Evolutionary conservation across 2,888 invertebrate genomes (phyloP), one percentile per base, ranked within the genome.

Genomic region (Aproaerema taeniolella): DNA sequence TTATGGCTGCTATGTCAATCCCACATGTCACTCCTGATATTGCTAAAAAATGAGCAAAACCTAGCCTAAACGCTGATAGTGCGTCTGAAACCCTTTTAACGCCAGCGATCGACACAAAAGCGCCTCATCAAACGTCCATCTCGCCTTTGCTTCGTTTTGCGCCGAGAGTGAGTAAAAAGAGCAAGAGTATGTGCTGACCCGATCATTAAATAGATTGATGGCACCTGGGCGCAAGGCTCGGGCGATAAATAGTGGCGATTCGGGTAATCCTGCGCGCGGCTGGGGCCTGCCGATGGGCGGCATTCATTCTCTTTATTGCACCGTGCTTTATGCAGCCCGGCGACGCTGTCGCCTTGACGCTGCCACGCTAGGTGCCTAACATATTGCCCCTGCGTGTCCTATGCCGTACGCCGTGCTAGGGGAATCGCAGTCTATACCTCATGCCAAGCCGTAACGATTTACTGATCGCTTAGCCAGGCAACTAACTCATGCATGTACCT

Each of bases 151-250:
- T 77, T 80, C 76, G 66, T 79, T 82, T 81, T 80, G 74, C 59
- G 62, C 52, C 57, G 67, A 57, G 56, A 63, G 67, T 58, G 60
- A 58, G 61, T 70, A 85, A 85, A 85, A 86, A 81, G 80, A 69
- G 63, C 67, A 69, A 81, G 82, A 81, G 74, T 67, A 73, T 69
- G 80, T 78, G 86, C 86, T 85, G 86, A 86, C 85, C 86, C 83
- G 85, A 85, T 86, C 86, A 85, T 86, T 86, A 86, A 85, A 83
- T 78, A 86, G 86, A 86, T 86, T 81, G 86, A 86, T 86, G 74
- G 86, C 80, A 85, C 86, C 86, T 86, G 86, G 81, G 82, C 79
- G 80, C 77, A 77, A 76, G 81, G 79, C 80, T 75, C 66, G 73
- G 71, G 81, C 86, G 83, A 86, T 86, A 86, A 85, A 86, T 86